A percentile compares a stretch with the other conserved stretches of the same genome.
Evolutionary conservation across 2,888 invertebrate genomes (phyloP).

Genomic region (Acronicta aceris): DNA sequence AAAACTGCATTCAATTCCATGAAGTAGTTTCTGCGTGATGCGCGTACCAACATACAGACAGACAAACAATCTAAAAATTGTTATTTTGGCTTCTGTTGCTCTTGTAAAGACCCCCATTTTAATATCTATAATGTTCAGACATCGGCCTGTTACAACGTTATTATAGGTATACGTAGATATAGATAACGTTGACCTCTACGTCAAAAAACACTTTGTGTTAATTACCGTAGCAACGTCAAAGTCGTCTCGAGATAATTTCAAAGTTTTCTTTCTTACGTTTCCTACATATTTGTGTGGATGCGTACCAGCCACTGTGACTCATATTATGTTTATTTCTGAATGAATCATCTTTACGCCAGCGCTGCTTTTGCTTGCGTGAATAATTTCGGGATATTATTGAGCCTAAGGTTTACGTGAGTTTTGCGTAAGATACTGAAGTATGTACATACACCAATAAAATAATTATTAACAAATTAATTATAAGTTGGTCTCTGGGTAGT

Average conservation of each 20-base stretch:
- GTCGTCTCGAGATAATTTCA: slow-evolving; percentile 20
- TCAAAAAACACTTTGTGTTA: slow-evolving; percentile 8
- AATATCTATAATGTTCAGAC: too few relatives aligned
- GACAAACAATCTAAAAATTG: too few relatives aligned
- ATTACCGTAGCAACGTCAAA: slow-evolving; percentile 39
- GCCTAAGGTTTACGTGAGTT: slow-evolving; percentile 30
- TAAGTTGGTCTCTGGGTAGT: too few relatives aligned
- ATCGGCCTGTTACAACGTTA: too few relatives aligned
- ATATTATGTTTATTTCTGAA: slow-evolving; percentile 64
- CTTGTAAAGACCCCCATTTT: too few relatives aligned
- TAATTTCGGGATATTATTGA: slow-evolving; percentile 57
- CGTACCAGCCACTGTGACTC: slow-evolving; percentile 57
- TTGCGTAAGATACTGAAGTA: slow-evolving; percentile 16
- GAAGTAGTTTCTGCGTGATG: too few relatives aligned
- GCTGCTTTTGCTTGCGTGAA: slow-evolving; percentile 57
- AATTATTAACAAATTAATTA: too few relatives aligned
- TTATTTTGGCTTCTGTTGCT: too few relatives aligned
- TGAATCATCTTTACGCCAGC: slow-evolving; percentile 63
- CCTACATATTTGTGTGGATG: slow-evolving; percentile 50
- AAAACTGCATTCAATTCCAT: too few relatives aligned
- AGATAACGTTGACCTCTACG: slow-evolving; percentile 15
- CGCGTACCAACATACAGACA: too few relatives aligned
- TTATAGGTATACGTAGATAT: too few relatives aligned
- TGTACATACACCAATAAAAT: background rate
- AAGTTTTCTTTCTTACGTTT: slow-evolving; percentile 35